These are phyloP conservation scores for Eilema caniola DNA, from an alignment of 2,888 invertebrate species.

Conservation along the genomic window DNA sequence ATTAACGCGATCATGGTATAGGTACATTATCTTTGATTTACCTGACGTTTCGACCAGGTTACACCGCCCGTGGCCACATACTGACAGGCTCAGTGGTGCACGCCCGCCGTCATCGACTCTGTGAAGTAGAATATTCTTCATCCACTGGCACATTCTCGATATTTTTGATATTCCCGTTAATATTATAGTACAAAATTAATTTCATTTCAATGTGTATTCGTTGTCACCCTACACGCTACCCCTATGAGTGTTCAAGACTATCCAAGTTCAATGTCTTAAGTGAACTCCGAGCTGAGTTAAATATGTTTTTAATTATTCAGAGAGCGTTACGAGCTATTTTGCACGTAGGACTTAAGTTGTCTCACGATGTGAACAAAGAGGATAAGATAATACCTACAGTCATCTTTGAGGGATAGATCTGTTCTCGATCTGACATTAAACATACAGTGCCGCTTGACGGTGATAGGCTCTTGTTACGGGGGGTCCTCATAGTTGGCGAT, in stretches of 20 bases:
- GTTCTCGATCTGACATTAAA: no score
- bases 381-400: background rate
- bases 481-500: no score
- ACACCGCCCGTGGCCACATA: no score
- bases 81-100: no score
- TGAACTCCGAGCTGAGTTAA: slow-evolving; percentile 22
- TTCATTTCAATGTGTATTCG: background rate
- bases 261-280: slow-evolving; percentile 35
- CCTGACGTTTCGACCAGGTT: no score
- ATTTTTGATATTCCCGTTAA: background rate
- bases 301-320: slow-evolving; percentile 46
- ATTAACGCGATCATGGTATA: no score
- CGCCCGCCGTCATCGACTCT: no score
- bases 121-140: no score
- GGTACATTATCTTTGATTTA: no score
- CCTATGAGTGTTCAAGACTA: slow-evolving; percentile 27
- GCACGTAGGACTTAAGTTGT: slow-evolving; percentile 14
- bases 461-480: no score
- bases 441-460: no score
- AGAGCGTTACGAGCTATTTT: slow-evolving; percentile 8
- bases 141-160: no score
- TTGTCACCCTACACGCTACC: slow-evolving; percentile 18
- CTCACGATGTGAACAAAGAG: background rate
- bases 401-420: background rate
- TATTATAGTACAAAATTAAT: background rate